Percentiles rank a stretch among this genome's conserved stretches.
These are phyloP conservation scores for Prosapia bicincta DNA, from an alignment of 2,888 invertebrate species.

Conservation along the genomic window DNA sequence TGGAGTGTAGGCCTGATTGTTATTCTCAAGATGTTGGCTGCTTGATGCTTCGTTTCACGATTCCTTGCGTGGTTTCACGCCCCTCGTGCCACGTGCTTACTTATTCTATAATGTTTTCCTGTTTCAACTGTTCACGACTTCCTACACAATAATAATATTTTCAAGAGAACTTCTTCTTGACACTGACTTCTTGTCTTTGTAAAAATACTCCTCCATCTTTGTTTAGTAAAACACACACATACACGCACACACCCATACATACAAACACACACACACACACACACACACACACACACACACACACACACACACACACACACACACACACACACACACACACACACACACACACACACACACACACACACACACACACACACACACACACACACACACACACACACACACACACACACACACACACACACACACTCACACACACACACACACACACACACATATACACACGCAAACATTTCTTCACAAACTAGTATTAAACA, in stretches of 20 bases:
- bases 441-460: not conserved
- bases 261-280: constrained; percentile 3
- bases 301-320: constrained; percentile 5
- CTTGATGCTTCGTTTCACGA: no score
- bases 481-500: no score
- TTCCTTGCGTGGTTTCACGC: no score
- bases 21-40: no score
- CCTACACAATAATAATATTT: no score
- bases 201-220: not conserved
- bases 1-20: no score
- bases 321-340: constrained; percentile 5
- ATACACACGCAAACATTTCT: no score
- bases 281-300: constrained; percentile 5
- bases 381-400: constrained; percentile 5
- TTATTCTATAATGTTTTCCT: no score
- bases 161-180: no score
- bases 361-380: constrained; percentile 5
- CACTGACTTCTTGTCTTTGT: no score
- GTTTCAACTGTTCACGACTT: no score
- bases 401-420: constrained; percentile 1
- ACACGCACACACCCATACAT: not conserved
- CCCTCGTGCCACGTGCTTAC: no score
- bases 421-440: not conserved
- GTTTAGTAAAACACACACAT: not conserved
- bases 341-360: not conserved